Evolutionary conservation across 2,113 vertebrate genomes (phyloP), one percentile per base, ranked within the genome.

Genomic region (Oxyura jamaicensis): DNA sequence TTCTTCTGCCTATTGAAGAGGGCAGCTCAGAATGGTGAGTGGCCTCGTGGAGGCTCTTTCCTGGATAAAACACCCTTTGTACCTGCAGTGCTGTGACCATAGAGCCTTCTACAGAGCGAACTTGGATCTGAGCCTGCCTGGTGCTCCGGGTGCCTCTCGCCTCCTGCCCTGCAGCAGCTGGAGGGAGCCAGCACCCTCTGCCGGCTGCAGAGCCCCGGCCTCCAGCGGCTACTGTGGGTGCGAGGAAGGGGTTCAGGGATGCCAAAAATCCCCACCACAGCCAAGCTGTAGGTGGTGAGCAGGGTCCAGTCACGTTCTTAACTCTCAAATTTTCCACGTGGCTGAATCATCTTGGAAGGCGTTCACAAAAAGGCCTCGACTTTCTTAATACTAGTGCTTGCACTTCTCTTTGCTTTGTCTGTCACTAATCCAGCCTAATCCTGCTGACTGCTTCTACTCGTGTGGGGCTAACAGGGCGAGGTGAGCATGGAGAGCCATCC

Each of bases 401-500:
- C 46, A n/a, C 90, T 77, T 69, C 66, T 59, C 87, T 77, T 69
- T 78, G 62, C 90, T 83, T 76, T n/a, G n/a, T 82, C 81, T 95
- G 80, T 91, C 67, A 90, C 91, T 95, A 89, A 92, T 18, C 0
- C 72, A 52, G 20, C 17, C 86, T 92, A 59, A 92, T 59, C 63
- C 77, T 80, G 18, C 83, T 91, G 52, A 74, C 83, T 81, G 28
- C 90, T 90, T 26, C 39, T 25, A 4, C 88, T 80, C 31, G 33
- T 53, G 75, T 63, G 91, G 92, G 91, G 92, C 41, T 72, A 39
- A 75, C 7, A 28, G 62, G 69, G 44, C 26, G 55, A 71, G 25
- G 58, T 17, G 60, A 79, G 83, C 84, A 13, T 18, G 36, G 53
- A n/a, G 41, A 44, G 63, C 28, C 18, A 46, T 14, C 58, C 63